Evolutionary conservation across 2,113 vertebrate genomes (phyloP).

Genomic region (Tamias sibiricus): DNA sequence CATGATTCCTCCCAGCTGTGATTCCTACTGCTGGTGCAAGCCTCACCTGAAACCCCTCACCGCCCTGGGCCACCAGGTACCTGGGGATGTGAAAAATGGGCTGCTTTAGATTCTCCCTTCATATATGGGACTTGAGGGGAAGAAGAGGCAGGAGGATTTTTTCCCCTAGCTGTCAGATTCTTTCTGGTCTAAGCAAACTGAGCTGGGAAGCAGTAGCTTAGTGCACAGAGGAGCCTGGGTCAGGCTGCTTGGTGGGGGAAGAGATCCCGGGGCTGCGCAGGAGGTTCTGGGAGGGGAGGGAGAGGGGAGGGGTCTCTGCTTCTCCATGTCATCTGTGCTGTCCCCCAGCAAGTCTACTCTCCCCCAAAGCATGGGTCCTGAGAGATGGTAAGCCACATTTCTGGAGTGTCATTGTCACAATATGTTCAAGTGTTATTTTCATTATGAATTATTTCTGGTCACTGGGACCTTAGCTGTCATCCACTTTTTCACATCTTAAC

Average conservation of each 20-base stretch:
- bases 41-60: neutral
- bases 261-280: accelerated
- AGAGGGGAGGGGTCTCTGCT: neutral
- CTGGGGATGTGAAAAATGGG: neutral
- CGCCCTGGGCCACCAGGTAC: neutral
- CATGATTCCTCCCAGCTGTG: neutral
- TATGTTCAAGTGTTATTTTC: neutral
- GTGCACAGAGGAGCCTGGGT: neutral
- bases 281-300: neutral
- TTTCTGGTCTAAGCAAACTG: neutral
- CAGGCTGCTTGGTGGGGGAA: no score
- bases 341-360: neutral
- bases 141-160: neutral
- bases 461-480: neutral
- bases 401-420: neutral
- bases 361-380: neutral
- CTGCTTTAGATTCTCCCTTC: neutral
- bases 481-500: neutral
- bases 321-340: neutral
- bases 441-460: neutral
- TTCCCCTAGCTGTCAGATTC: neutral
- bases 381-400: neutral
- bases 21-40: neutral
- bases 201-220: neutral
- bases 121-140: neutral